These are phyloP conservation scores for Leptura quadrifasciata DNA, from an alignment of 2,888 invertebrate species.

Conservation along the genomic window DNA sequence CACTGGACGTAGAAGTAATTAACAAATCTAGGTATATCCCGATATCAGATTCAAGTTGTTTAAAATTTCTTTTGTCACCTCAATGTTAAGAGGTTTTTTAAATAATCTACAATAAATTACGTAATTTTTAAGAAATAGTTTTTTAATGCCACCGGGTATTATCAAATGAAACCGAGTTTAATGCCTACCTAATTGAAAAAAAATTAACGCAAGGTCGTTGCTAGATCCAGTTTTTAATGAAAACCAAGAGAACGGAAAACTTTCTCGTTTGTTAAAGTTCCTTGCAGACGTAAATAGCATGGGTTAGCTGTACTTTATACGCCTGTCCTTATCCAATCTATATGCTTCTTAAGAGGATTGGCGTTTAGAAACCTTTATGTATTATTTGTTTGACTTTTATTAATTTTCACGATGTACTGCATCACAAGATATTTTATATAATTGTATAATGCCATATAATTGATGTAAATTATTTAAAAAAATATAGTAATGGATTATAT, in stretches of 20 bases:
- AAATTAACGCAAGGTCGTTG: slow-evolving; percentile 63
- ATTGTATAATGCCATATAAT: no score
- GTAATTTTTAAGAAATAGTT: neutral
- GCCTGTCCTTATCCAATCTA: slow-evolving; percentile 1
- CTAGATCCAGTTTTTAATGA: slow-evolving; percentile 64
- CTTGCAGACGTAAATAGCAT: slow-evolving; percentile 34
- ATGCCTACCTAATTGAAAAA: slow-evolving; percentile 42
- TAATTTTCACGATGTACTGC: no score
- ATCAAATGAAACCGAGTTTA: slow-evolving; percentile 9
- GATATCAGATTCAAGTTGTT: neutral
- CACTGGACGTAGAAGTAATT: no score
- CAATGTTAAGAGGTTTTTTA: neutral
- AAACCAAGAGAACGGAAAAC: slow-evolving; percentile 57
- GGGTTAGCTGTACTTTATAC: slow-evolving; percentile 34
- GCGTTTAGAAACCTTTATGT: neutral
- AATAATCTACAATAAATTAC: neutral
- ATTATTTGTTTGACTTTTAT: no score
- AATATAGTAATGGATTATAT: no score
- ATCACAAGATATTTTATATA: no score
- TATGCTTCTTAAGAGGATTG: slow-evolving; percentile 15
- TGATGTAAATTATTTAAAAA: no score
- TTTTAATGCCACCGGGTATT: neutral
- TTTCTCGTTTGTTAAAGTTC: slow-evolving; percentile 59
- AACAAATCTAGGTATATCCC: neutral
- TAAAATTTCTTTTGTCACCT: neutral